Evolutionary conservation across 2,113 vertebrate species (phyloP), one percentile per base, ranked within the genome.

Genomic region (Labeo catla): DNA sequence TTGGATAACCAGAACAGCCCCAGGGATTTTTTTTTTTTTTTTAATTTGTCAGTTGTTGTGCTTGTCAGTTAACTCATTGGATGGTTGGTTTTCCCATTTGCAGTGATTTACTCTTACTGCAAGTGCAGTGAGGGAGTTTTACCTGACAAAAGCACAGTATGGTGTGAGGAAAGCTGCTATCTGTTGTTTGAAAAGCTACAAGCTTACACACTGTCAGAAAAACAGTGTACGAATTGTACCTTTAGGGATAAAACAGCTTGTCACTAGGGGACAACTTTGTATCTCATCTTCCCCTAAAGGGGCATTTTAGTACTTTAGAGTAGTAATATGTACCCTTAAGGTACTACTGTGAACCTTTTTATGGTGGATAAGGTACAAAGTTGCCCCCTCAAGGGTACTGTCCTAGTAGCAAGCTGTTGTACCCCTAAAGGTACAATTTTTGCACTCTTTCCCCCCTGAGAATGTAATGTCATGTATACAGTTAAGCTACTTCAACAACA

Each of bases 21-120:
- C 21, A 13, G 59, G 68, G 80, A 81, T 68, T 49, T 16, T 70
- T 76, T 86, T 80, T 59, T 63, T 50, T 16, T n/a, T 45, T 45
- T n/a, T 61, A 6, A 59, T 79, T 79, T 45, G 54, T 43, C 77
- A 79, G 54, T 79, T 61, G 52, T 79, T 80, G 57, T n/a, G 15
- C 57, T 84, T 84, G 74, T 72, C 49, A 86, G 80, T 86, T 88
- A 72, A 88, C 59, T n/a, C 76, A 59, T 50, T 36, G 28, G 83
- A n/a, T 54, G 47, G 66, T 74, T 81, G 87, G 77, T 39, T 80
- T 80, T 19, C 36, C 2, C 45, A 28, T 68, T 68, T 21, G 65
- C 50, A 49, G 36, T 21, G 52, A 5, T 59, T 65, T 34, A 36
- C 3, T 70, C 19, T 70, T 36, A 68, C 15, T 21, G 81, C 45